A percentile compares a stretch with the other conserved stretches of the same genome.
Evolutionary conservation across 2,888 invertebrate species (phyloP).

Genomic region (Drosophila atroscutellata): DNA sequence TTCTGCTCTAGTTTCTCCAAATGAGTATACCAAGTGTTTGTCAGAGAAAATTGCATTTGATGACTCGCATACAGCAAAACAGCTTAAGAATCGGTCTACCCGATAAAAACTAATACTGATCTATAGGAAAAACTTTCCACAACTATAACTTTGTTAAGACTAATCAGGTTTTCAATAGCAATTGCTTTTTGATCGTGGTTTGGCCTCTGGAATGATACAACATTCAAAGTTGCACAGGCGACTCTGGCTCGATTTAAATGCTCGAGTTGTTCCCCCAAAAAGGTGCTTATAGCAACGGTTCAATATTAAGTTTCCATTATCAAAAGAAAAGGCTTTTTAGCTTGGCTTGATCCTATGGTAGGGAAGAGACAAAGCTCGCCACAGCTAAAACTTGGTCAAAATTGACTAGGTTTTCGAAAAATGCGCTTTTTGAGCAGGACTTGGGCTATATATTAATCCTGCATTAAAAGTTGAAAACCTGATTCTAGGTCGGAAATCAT

Average conservation of each 20-base stretch:
- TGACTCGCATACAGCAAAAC: background rate
- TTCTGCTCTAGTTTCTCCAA: conserved; percentile 15
- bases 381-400: background rate
- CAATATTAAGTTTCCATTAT: background rate
- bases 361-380: background rate
- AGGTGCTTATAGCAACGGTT: accelerated
- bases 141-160: background rate
- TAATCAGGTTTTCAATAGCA: background rate
- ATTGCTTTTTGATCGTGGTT: background rate
- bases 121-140: background rate
- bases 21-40: background rate
- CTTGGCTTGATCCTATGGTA: background rate
- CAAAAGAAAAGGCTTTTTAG: accelerated
- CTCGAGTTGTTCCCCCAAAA: background rate
- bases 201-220: background rate
- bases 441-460: background rate
- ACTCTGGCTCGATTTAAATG: background rate
- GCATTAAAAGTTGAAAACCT: background rate
- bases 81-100: background rate
- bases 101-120: background rate
- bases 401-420: background rate
- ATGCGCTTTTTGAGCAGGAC: accelerated
- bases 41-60: background rate
- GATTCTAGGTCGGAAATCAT: background rate
- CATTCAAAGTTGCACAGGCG: background rate